phyloP scores from a whole-genome alignment of 2,797 vertebrate species.

The Picus viridis region DNA sequence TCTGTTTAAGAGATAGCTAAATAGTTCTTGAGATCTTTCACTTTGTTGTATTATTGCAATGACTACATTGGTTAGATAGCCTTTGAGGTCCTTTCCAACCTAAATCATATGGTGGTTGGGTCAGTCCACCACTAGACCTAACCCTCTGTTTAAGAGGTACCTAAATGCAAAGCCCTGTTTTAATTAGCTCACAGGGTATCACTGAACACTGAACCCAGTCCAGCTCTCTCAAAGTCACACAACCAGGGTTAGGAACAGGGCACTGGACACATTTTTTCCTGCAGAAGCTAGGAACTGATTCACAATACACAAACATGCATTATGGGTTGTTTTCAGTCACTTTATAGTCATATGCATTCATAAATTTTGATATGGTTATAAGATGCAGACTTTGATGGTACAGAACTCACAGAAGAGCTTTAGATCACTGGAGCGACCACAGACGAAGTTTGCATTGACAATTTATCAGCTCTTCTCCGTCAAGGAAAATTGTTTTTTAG shows the following conservation, averaged over 20 bases:
- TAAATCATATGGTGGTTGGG: no score
- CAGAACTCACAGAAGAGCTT: constrained; percentile 73
- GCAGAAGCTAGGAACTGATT: constrained; percentile 41
- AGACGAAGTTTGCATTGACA: constrained; percentile 76
- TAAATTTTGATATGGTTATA: constrained; percentile 75
- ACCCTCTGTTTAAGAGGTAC: background rate
- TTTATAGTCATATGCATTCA: constrained; percentile 75
- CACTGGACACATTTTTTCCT: background rate
- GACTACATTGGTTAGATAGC: background rate
- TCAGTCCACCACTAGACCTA: background rate
- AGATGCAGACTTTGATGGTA: constrained; percentile 71
- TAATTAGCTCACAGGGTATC: background rate
- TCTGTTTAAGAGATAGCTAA: background rate
- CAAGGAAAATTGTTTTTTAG: constrained; percentile 79
- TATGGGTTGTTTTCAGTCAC: constrained; percentile 67
- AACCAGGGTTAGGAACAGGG: background rate
- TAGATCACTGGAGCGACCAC: constrained; percentile 71
- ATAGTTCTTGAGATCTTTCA: background rate
- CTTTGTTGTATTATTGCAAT: background rate
- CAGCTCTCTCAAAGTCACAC: background rate
- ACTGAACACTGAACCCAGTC: background rate
- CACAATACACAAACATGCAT: constrained; percentile 52
- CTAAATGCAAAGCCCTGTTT: background rate
- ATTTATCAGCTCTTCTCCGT: constrained; percentile 76
- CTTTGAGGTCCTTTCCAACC: no score